Conservation (phyloP, 2,113 vertebrate genomes). For the Pelobates fuscus region DNA sequence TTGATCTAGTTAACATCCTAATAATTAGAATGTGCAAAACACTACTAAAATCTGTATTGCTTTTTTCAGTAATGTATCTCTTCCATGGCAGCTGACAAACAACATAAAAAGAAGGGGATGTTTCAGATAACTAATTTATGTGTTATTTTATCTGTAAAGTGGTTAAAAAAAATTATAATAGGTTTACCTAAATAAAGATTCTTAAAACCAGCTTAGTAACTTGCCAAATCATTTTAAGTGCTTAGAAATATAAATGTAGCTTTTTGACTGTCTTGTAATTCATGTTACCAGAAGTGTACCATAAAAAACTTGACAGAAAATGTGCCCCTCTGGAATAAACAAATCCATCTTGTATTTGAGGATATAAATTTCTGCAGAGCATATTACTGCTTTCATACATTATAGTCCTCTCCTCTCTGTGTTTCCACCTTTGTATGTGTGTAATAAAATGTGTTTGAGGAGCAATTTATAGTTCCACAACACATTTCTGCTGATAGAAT, state of each 20-base stretch:
- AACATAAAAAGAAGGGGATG: not conserved
- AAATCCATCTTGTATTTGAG: constrained; percentile 1
- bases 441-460: not conserved
- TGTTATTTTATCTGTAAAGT: not conserved
- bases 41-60: no score
- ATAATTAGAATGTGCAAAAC: no score
- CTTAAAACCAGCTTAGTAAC: constrained; percentile 11
- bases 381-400: not conserved
- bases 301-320: constrained; percentile 29
- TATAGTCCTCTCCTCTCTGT: not conserved
- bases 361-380: constrained; percentile 15
- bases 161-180: constrained; percentile 2
- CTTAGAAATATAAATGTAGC: constrained; percentile 9
- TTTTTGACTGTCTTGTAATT: constrained; percentile 11
- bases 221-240: constrained; percentile 31
- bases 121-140: constrained; percentile 3
- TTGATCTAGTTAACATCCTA: no score
- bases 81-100: not conserved
- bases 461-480: not conserved
- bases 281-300: constrained; percentile 6
- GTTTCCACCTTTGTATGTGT: not conserved
- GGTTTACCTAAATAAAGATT: constrained; percentile 12
- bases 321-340: constrained; percentile 16
- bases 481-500: not conserved
- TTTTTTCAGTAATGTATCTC: not conserved